Evolutionary conservation across 2,113 vertebrate species (phyloP), one percentile per base, ranked within the genome.

Genomic region (Callocephalon fimbriatum): DNA sequence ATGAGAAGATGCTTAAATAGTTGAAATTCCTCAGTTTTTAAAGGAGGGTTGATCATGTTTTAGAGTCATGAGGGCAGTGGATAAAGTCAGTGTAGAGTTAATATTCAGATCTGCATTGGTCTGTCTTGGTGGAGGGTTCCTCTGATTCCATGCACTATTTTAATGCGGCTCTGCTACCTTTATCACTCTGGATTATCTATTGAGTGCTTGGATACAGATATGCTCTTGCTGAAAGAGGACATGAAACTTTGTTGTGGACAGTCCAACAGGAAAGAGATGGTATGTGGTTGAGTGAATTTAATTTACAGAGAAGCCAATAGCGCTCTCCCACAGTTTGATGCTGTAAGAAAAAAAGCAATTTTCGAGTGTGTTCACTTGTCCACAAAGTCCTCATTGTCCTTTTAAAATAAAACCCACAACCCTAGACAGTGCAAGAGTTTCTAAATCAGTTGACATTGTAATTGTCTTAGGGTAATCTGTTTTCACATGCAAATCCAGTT

Each of bases 401-500:
- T 70, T 79, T 77, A 0, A 88, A 95, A 87, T 62, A 62, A 58
- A 72, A 96, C 82, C 37, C 44, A 35, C 76, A 73, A 18, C 27
- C 61, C 58, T 56, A 47, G 42, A 20, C 29, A 67, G 40, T 51
- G 70, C 42, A 71, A 74, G 59, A 74, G 71, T 90, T 97, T 90
- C 63, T 96, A 88, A 66, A 85, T 92, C 67, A 42, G 44, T 76
- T 96, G 78, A 65, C 75, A 66, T 94, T 91, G 67, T 65, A 71
- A 70, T 94, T 96, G 87, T 96, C 4, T 74, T 83, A 23, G 82
- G 35, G 51, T 97, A 93, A 90, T 86, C 32, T 94, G 45, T 74
- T 97, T 97, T 97, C 89, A 91, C 67, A 94, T 94, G 81, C 92
- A 96, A 96, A 95, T 96, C 71, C 32, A 38, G 15, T 89, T 87